phyloP scores from a whole-genome alignment of 2,113 vertebrate genomes.

The Chaetorhynchus papuensis region DNA sequence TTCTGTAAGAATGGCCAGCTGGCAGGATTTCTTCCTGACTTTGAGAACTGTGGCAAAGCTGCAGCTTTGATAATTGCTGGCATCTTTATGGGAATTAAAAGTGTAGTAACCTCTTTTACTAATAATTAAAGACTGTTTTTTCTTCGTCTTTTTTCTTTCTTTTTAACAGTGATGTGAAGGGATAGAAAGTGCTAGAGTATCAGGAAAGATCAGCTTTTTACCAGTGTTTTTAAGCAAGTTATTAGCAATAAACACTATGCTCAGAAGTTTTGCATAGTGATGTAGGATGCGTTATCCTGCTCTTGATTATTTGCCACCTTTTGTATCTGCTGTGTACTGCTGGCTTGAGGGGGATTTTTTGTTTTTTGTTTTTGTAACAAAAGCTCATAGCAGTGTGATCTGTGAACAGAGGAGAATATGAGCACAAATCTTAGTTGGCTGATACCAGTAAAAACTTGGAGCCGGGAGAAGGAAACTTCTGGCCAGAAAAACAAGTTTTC shows the following conservation, averaged over 20 bases:
- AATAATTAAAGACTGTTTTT: constrained; percentile 38
- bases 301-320: not conserved
- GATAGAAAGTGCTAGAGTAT: not conserved
- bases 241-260: not conserved
- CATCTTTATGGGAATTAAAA: constrained; percentile 58
- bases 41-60: constrained; percentile 66
- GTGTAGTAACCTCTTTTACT: constrained; percentile 47
- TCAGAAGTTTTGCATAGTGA: not conserved
- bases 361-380: not conserved
- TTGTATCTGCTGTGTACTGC: not conserved
- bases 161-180: not conserved
- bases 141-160: not conserved
- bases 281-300: not conserved
- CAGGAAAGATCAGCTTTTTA: not conserved
- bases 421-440: not conserved
- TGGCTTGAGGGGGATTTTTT: not conserved
- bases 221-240: not conserved
- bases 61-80: constrained; percentile 66
- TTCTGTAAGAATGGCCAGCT: constrained; percentile 78
- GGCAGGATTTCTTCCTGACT: constrained; percentile 75
- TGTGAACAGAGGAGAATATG: not conserved
- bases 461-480: not conserved
- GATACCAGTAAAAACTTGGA: not conserved
- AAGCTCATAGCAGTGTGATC: not conserved
- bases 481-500: not conserved